Conservation (phyloP, 2,113 vertebrate species). For the Chauna torquata region DNA sequence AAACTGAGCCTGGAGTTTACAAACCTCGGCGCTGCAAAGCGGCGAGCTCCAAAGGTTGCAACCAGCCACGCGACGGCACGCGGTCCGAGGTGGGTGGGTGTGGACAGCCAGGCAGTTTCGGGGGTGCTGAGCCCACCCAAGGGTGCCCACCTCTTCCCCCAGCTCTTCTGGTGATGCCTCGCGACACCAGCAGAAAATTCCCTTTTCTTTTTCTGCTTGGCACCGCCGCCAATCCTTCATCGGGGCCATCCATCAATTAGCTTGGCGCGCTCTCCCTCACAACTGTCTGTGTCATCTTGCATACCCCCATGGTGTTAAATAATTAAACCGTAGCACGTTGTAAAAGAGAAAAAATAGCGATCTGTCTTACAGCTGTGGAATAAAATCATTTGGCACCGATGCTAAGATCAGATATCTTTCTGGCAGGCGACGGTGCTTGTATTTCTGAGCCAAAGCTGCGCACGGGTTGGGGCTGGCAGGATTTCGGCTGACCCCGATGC, state of each 20-base stretch:
- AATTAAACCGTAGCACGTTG: slow-evolving; percentile 41
- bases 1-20: not conserved
- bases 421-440: not conserved
- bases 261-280: not conserved
- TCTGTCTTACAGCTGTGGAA: slow-evolving; percentile 34
- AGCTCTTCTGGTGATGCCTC: not conserved
- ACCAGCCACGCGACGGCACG: rapidly evolving
- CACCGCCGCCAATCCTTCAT: not conserved
- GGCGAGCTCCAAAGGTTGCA: rapidly evolving
- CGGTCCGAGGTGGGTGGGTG: not conserved
- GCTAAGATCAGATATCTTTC: not conserved
- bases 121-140: not conserved
- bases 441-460: not conserved
- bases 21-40: rapidly evolving
- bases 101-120: not conserved
- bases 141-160: not conserved
- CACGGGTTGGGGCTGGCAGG: rapidly evolving
- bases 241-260: not conserved
- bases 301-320: slow-evolving; percentile 31
- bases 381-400: not conserved
- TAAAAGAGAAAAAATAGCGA: not conserved
- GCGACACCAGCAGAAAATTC: not conserved
- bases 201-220: not conserved
- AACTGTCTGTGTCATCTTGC: not conserved
- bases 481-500: not conserved